A percentile compares a stretch with the other conserved stretches of the same genome.
Evolutionary conservation across 1,140 invertebrate species (phyloP).

Genomic region (Drosophila nigromelanica): DNA sequence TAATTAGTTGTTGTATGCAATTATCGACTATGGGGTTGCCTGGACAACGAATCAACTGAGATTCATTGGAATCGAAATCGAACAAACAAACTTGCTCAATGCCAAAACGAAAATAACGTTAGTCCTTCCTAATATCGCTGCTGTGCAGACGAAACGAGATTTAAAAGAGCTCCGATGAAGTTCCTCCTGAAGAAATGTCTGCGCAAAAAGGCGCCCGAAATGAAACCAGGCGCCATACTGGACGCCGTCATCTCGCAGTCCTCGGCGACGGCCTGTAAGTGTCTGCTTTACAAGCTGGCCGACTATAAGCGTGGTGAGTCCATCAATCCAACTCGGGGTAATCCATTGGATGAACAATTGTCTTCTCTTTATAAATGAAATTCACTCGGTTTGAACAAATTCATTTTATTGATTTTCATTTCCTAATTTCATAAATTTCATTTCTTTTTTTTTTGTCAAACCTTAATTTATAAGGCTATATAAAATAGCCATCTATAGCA

Average conservation of each 20-base stretch:
- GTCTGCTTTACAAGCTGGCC: slow-evolving; percentile 92
- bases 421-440: too few species aligned
- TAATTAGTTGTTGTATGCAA: not conserved
- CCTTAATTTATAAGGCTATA: too few species aligned
- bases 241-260: slow-evolving; percentile 94
- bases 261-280: slow-evolving; percentile 92
- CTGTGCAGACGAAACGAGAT: too few species aligned
- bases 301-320: slow-evolving; percentile 93
- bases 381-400: too few species aligned
- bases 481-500: too few species aligned
- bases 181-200: slow-evolving; percentile 81
- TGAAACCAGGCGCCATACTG: slow-evolving; percentile 87
- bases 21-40: slow-evolving; percentile 9
- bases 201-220: slow-evolving; percentile 79
- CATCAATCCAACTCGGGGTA: too few species aligned
- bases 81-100: slow-evolving; percentile 54
- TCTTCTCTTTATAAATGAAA: not conserved
- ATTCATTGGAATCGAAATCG: slow-evolving; percentile 20
- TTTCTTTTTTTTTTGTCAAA: too few species aligned
- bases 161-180: slow-evolving; percentile 49
- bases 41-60: slow-evolving; percentile 30
- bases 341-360: too few species aligned
- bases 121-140: not conserved
- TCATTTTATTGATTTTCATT: too few species aligned
- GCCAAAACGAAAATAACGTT: not conserved